Conservation (phyloP, 2,888 invertebrate species). For the Syrista parreyssii region DNA sequence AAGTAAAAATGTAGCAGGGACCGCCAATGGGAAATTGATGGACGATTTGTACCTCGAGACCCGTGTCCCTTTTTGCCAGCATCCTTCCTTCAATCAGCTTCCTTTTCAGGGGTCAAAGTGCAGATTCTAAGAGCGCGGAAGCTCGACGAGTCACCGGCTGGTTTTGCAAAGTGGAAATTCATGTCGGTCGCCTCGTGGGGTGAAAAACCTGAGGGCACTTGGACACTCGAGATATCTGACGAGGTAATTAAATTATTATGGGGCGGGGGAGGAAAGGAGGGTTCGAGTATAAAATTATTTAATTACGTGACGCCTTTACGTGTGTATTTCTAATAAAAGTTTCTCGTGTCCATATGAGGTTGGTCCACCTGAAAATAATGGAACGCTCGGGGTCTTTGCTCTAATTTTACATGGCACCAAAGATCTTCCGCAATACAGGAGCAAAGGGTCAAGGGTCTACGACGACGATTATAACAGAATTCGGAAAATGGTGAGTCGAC, state of each 20-base stretch:
- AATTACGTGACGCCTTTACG: background rate
- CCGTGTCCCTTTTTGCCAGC: background rate
- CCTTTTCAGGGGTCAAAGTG: slow-evolving; percentile 73
- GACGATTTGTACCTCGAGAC: background rate
- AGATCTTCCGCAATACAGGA: slow-evolving; percentile 74
- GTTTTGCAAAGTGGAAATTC: slow-evolving; percentile 86
- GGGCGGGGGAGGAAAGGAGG: too few relatives aligned
- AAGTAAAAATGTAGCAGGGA: background rate
- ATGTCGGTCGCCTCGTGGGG: slow-evolving; percentile 94
- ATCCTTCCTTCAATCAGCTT: slow-evolving; percentile 11
- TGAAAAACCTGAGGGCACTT: slow-evolving; percentile 79
- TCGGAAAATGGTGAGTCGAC: slow-evolving; percentile 51
- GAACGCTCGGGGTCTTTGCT: slow-evolving; percentile 71
- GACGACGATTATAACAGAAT: slow-evolving; percentile 68
- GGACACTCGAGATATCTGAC: slow-evolving; percentile 70
- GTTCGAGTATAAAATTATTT: too few relatives aligned
- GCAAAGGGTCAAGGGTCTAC: slow-evolving; percentile 69
- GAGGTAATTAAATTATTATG: slow-evolving; percentile 64
- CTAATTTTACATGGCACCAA: slow-evolving; percentile 80
- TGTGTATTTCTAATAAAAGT: too few relatives aligned
- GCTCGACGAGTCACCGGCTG: slow-evolving; percentile 76
- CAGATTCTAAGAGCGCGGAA: slow-evolving; percentile 78
- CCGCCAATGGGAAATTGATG: too few relatives aligned
- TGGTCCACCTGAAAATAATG: slow-evolving; percentile 68
- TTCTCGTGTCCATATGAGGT: slow-evolving; percentile 44